phyloP scores from a whole-genome alignment of 2,797 vertebrate species.

The Karalla daura region DNA sequence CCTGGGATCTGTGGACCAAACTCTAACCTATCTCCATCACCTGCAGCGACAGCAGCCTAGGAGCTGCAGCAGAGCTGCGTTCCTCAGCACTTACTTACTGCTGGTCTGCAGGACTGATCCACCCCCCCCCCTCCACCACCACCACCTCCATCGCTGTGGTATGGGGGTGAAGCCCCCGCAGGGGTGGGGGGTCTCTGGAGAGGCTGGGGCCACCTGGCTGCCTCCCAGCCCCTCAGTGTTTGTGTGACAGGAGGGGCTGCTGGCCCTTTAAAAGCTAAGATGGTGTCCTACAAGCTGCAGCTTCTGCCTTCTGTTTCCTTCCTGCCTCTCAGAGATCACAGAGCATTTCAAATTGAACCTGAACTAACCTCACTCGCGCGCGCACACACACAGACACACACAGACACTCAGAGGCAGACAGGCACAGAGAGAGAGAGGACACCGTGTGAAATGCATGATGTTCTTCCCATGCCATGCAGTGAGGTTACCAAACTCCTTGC shows the following conservation, averaged over 20 bases:
- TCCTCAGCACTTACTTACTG: neutral
- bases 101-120: too few relatives aligned
- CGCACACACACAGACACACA: neutral
- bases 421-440: neutral
- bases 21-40: neutral
- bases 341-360: conserved; percentile 62
- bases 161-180: too few relatives aligned
- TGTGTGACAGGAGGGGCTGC: conserved; percentile 36
- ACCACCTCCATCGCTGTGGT: too few relatives aligned
- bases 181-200: neutral
- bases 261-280: conserved; percentile 82
- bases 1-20: neutral
- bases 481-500: conserved; percentile 49
- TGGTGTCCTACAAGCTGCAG: conserved; percentile 83
- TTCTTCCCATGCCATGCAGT: conserved; percentile 27
- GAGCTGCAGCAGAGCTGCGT: neutral
- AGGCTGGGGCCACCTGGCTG: conserved; percentile 64
- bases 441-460: conserved; percentile 16
- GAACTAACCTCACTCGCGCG: conserved; percentile 36
- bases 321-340: conserved; percentile 71
- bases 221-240: conserved; percentile 39
- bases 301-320: conserved; percentile 80
- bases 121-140: too few relatives aligned
- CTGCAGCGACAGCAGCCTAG: neutral
- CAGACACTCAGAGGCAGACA: neutral